Percentiles rank a stretch among this genome's conserved stretches.
phyloP scores from a whole-genome alignment of 2,797 vertebrate species.

The Malurus splendens region DNA sequence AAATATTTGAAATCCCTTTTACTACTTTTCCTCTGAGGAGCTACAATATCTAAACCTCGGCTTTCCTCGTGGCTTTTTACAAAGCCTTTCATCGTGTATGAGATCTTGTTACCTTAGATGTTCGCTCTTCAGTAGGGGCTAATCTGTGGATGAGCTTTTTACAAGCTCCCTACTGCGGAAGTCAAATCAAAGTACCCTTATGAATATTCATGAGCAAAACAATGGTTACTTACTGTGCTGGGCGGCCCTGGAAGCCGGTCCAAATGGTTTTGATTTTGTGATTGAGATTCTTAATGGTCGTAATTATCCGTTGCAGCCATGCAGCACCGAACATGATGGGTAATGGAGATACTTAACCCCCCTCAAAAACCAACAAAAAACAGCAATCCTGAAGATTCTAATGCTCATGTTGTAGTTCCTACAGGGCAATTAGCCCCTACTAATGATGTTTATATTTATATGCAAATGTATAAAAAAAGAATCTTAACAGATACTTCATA shows the following conservation, averaged over 20 bases:
- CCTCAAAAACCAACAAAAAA: not conserved
- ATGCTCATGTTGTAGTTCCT: constrained; percentile 69
- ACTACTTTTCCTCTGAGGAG: constrained; percentile 3
- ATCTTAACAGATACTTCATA: constrained; percentile 71
- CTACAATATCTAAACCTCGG: constrained; percentile 22
- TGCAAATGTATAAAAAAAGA: constrained; percentile 73
- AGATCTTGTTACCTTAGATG: constrained; percentile 55
- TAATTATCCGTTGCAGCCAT: constrained; percentile 74
- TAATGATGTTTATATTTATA: constrained; percentile 80
- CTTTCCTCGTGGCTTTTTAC: not conserved
- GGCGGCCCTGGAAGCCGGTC: constrained; percentile 67
- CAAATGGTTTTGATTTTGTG: constrained; percentile 72
- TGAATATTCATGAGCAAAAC: constrained; percentile 72
- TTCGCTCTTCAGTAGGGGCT: constrained; percentile 54
- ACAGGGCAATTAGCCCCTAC: constrained; percentile 74
- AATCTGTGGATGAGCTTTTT: constrained; percentile 62
- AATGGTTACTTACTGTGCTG: constrained; percentile 71
- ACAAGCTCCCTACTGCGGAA: constrained; percentile 63
- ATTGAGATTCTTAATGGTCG: constrained; percentile 72
- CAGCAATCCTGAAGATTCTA: constrained; percentile 61
- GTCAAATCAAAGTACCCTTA: constrained; percentile 67
- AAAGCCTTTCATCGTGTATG: not conserved
- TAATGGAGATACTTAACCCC: constrained; percentile 56
- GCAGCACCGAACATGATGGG: constrained; percentile 62
- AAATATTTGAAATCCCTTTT: not conserved